These are phyloP conservation scores for Polymixis flavicincta DNA, from an alignment of 2,888 invertebrate species.

Conservation along the genomic window DNA sequence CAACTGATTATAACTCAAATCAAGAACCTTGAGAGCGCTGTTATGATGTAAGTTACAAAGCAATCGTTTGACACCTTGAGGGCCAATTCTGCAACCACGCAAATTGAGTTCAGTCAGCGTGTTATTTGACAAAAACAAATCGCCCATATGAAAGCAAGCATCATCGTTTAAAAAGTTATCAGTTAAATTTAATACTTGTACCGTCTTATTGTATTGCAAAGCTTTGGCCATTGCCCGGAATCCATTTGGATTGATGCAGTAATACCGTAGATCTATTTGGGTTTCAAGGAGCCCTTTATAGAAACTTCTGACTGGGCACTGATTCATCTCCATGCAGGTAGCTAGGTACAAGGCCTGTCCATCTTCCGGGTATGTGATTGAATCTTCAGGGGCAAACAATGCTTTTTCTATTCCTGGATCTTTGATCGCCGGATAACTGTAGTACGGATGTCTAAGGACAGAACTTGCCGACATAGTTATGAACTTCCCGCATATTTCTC, in stretches of 20 bases:
- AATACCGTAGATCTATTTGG: slow-evolving; percentile 80
- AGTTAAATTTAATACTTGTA: slow-evolving; percentile 76
- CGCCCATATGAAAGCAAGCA: slow-evolving; percentile 81
- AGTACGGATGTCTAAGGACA: slow-evolving; percentile 79
- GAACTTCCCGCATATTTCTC: slow-evolving; percentile 80
- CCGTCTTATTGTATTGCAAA: slow-evolving; percentile 75
- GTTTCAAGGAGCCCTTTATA: slow-evolving; percentile 72
- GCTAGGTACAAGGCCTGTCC: slow-evolving; percentile 81
- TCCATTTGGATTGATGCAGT: slow-evolving; percentile 78
- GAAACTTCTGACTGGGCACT: slow-evolving; percentile 76
- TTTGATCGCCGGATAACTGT: slow-evolving; percentile 78
- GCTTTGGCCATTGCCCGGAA: slow-evolving; percentile 81
- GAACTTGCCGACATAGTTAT: slow-evolving; percentile 78
- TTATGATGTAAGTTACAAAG: slow-evolving; percentile 71
- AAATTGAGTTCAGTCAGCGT: slow-evolving; percentile 76
- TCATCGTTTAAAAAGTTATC: slow-evolving; percentile 81
- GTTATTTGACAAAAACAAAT: slow-evolving; percentile 77
- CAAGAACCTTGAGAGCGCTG: slow-evolving; percentile 69
- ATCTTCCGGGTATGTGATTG: slow-evolving; percentile 75
- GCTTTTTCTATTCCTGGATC: slow-evolving; percentile 82
- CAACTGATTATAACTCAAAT: slow-evolving; percentile 76
- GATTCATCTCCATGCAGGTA: slow-evolving; percentile 79
- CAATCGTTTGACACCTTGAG: slow-evolving; percentile 71
- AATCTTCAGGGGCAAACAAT: slow-evolving; percentile 71
- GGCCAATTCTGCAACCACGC: slow-evolving; percentile 81